Base-by-base conservation (phyloP, 1,140 invertebrate genomes). In the Drosophila sechellia region DNA sequence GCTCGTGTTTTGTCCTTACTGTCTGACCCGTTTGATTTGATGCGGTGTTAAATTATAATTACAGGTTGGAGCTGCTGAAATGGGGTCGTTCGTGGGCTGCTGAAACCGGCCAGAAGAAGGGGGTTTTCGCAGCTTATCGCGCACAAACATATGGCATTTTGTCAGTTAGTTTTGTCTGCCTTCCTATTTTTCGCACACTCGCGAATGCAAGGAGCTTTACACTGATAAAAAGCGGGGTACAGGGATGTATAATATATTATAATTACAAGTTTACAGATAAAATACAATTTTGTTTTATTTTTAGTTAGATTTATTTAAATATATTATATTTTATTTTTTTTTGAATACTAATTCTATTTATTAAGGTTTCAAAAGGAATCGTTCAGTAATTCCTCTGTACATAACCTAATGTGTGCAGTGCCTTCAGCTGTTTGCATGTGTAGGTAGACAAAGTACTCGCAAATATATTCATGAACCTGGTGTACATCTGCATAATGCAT, bases 401-500 rank as follows among this genome's bases (percentile, higher is more conserved):
- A n/a, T n/a, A n/a, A n/a, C n/a, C n/a, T n/a, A n/a, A n/a, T n/a
- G n/a, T n/a, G n/a, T n/a, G n/a, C n/a, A 61, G 34, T 65, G 48
- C 20, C 15, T 60, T 15, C 35, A 12, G 35, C 25, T 40, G 5
- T 35, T 1, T 46, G 59, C 11, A 31, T 40, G 40, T 43, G 46
- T 43, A 54, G 42, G 48, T 71, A 81, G 83, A 86, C 78, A 87
- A 87, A 87, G 77, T 72, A 69, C 61, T 87, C 75, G 77, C 68
- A 83, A 83, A 87, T 87, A 89, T 87, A 87, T 87, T 87, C 83
- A 87, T 87, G 83, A 87, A 87, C 83, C 83, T 84, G 83, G 60
- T 69, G 84, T 87, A 89, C 84, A 87, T 87, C 83, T 89, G 83
- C 83, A 87, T 87, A 89, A 87, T 87, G 73, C 75, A 87, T 77